Base-by-base conservation (phyloP, 1,140 invertebrate genomes). In the Tetramorium alpestre region DNA sequence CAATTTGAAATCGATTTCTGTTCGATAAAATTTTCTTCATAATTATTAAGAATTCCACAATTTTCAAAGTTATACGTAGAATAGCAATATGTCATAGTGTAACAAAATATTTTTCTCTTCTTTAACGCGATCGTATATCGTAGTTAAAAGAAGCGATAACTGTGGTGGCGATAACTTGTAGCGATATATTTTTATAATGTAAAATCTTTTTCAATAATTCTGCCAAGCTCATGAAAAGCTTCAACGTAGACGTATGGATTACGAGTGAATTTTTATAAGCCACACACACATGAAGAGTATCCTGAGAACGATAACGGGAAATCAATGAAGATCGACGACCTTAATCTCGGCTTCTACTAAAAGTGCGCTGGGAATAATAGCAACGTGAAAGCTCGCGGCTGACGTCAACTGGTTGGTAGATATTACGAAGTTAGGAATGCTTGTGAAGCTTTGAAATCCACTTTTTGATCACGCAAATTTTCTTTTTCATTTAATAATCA, bases 271-370 rank as follows among this genome's bases (percentile, higher is more conserved):
- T 69, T 54, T 22, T 38, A 38, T 51, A 47, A 49, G 13, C 25
- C 13, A 18, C 2, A 7, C 2, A 7, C 0, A 22, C 16, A 28
- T 22, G 10, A 80, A 22, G 44, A 56, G 16, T 28, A 58, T n/a
- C 38, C 3, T 5, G 11, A 16, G 25, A 54, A 13, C 16, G 18
- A 62, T 47, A 82, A 49, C 41, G 13, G 10, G 8, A 82, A 60
- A 82, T 82, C 80, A 56, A 82, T 82, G n/a, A 72, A 25, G 67
- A 82, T 82, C 80, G 41, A 82, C 67, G 67, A 58, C 51, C 25
- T 8, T 82, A 82, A 82, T 82, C 80, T 41, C 41, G 78, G 6
- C 47, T 82, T 44, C 25, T 73, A 18, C n/a, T 82, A 47, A 82
- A 82, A 58, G 38, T 58, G 6, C 18, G 18, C 64, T 10, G 78